Evolutionary conservation across 1,140 invertebrate species (phyloP), one percentile per base, ranked within the genome.

Genomic region (Calephelis nemesis): DNA sequence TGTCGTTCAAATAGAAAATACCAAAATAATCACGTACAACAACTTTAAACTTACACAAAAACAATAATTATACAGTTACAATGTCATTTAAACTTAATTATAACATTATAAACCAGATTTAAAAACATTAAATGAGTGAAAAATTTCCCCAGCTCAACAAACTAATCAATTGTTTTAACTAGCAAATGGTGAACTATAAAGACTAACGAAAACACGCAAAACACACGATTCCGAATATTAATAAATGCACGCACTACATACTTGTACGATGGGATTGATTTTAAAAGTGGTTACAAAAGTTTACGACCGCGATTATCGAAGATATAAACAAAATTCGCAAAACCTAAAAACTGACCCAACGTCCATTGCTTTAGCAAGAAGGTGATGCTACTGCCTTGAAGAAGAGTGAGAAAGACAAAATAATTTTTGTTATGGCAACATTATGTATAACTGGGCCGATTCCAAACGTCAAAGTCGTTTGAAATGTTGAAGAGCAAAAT

Each of bases 271-370:
- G 69, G 71, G 70, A 84, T 74, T 63, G 76, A 73, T 82, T 91
- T 88, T 88, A 76, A 90, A 88, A 91, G 78, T 88, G 77, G 78
- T 88, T 85, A 79, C 75, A 91, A 91, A 91, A 91, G 87, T 91
- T 91, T 90, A 81, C 74, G 76, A 75, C 74, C 83, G 78, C 78
- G 86, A 86, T 88, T 85, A 79, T 79, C 83, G 86, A 66, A 83
- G 83, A 88, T 91, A 90, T 91, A 91, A 91, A 91, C 88, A 91
- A 90, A 87, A 85, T 83, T 82, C 78, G 82, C 78, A 74, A 85
- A 80, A 74, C 76, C 78, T 77, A 79, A 78, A 81, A 83, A 82
- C 82, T 85, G 63, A 74, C 72, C 72, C 78, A 81, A 91, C 88
- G 88, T 90, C 88, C 88, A 91, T 91, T 88, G 77, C 83, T 76